Conservation (phyloP, 2,888 invertebrate genomes). For the Ormia ochracea region DNA sequence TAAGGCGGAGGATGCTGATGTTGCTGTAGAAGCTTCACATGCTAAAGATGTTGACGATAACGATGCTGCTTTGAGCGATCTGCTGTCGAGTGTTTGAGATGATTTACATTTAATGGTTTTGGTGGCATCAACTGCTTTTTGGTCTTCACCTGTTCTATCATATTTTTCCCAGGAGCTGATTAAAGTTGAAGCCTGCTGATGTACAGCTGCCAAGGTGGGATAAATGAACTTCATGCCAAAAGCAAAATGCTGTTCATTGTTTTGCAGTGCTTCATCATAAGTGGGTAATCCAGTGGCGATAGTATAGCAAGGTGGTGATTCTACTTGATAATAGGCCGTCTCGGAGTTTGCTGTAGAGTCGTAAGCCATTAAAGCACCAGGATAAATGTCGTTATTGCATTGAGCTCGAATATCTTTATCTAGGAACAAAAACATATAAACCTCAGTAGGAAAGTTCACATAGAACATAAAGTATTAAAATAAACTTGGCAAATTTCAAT, state of each 20-base stretch:
- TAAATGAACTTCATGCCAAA: constrained; percentile 75
- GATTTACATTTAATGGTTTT: constrained; percentile 70
- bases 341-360: constrained; percentile 64
- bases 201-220: constrained; percentile 73
- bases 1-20: constrained; percentile 42
- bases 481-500: neutral
- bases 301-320: constrained; percentile 81
- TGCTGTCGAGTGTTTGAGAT: constrained; percentile 63
- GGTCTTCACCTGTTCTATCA: constrained; percentile 42
- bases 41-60: too few relatives aligned
- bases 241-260: constrained; percentile 76
- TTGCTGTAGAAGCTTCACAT: constrained; percentile 15
- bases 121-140: constrained; percentile 53
- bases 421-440: constrained; percentile 62
- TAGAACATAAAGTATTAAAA: neutral
- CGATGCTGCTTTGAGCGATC: constrained; percentile 51
- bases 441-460: neutral
- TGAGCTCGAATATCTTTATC: constrained; percentile 76
- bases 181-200: constrained; percentile 68
- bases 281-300: constrained; percentile 81
- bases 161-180: constrained; percentile 61
- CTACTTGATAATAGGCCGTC: constrained; percentile 76
- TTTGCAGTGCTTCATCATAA: constrained; percentile 81
- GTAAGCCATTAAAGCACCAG: constrained; percentile 67
- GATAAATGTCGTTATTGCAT: constrained; percentile 63